phyloP scores from a whole-genome alignment of 2,888 invertebrate genomes.

The Spilosoma lubricipeda region DNA sequence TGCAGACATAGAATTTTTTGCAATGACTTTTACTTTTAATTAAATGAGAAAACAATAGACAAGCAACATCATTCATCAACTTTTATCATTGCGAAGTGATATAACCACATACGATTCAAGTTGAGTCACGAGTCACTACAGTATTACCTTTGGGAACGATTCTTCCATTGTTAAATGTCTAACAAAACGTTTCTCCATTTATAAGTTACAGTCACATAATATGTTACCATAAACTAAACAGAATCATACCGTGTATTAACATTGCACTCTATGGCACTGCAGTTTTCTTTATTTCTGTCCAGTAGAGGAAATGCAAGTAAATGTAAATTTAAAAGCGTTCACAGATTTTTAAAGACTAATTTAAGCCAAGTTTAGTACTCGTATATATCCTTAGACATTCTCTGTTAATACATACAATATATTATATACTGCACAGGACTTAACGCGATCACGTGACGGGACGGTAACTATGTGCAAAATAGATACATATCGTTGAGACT shows the following conservation, averaged over 20 bases:
- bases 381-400: not conserved
- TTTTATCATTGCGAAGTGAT: constrained; percentile 32
- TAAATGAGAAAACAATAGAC: constrained; percentile 41
- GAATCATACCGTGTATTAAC: not conserved
- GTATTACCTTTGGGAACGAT: constrained; percentile 23
- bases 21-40: constrained; percentile 31
- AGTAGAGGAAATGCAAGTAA: not conserved
- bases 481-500: too few species aligned
- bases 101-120: constrained; percentile 33
- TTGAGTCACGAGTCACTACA: constrained; percentile 29
- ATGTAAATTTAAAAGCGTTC: not conserved
- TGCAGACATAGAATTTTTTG: constrained; percentile 21
- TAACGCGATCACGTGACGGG: not conserved
- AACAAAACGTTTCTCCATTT: not conserved
- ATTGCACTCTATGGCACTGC: not conserved
- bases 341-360: not conserved
- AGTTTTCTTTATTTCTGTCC: not conserved
- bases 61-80: constrained; percentile 12
- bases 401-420: not conserved
- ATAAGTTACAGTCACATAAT: not conserved
- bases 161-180: too few species aligned
- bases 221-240: not conserved
- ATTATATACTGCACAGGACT: too few species aligned
- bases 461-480: too few species aligned
- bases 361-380: too few species aligned